Conservation (phyloP, 2,797 vertebrate genomes). For the Anniella stebbinsi region DNA sequence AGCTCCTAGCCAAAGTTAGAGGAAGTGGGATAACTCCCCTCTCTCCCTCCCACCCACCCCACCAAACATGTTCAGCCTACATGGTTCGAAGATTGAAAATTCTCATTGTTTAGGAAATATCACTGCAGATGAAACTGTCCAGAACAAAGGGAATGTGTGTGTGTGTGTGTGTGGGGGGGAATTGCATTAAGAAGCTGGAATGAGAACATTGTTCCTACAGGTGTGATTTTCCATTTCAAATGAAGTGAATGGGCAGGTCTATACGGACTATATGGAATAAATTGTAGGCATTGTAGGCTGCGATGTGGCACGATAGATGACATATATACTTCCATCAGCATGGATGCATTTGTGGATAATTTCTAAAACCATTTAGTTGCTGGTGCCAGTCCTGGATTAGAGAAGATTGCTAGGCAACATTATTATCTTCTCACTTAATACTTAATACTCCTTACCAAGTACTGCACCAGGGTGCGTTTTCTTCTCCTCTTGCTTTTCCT, state of each 20-base stretch:
- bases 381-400: not conserved
- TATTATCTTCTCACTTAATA: not conserved
- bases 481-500: conserved; percentile 5
- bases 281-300: too few species aligned
- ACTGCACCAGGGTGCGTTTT: conserved; percentile 39
- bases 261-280: not conserved
- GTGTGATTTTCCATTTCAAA: not conserved
- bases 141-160: not conserved
- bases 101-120: not conserved
- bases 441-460: conserved; percentile 38
- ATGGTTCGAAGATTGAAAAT: not conserved
- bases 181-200: not conserved
- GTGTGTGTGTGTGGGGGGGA: too few species aligned
- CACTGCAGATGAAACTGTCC: not conserved
- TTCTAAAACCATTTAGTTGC: not conserved
- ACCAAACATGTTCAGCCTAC: not conserved
- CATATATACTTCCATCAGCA: too few species aligned
- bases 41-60: too few species aligned
- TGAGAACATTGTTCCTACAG: not conserved
- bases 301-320: too few species aligned
- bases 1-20: not conserved
- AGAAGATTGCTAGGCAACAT: not conserved
- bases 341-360: not conserved
- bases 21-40: not conserved
- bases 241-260: not conserved